A percentile compares a stretch with the other conserved stretches of the same genome.
Conservation (phyloP, 2,113 vertebrate genomes). For the Bothrops jararaca region DNA sequence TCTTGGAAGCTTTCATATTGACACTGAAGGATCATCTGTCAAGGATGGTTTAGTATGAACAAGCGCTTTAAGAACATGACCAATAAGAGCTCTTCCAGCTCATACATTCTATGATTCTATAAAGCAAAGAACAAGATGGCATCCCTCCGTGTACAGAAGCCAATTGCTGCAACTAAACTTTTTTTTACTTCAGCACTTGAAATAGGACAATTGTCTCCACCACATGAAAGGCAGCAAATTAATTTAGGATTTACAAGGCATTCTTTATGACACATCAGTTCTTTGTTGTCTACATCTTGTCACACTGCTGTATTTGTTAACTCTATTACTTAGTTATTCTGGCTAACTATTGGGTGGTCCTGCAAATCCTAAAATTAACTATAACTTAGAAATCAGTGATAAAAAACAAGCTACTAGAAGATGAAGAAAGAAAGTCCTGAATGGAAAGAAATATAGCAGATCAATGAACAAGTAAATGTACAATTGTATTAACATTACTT, state of each 20-base stretch:
- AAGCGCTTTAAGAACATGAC: background rate
- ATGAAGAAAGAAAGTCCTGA: background rate
- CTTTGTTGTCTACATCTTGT: background rate
- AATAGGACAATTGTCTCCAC: background rate
- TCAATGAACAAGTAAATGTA: background rate
- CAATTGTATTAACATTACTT: background rate
- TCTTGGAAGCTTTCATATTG: background rate
- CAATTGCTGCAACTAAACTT: background rate
- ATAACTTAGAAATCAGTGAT: background rate
- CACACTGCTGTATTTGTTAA: background rate
- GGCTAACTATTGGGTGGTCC: background rate
- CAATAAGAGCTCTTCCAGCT: background rate
- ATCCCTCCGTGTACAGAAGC: background rate
- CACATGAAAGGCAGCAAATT: background rate
- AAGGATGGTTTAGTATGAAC: background rate
- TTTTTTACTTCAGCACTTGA: background rate
- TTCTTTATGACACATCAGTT: background rate
- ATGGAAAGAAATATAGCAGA: background rate
- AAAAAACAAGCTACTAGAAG: background rate
- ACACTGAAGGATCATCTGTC: background rate
- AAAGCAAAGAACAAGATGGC: background rate
- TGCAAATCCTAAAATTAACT: background rate
- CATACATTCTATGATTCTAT: background rate
- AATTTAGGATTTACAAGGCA: background rate
- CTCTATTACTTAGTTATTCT: background rate